Conservation (phyloP, 2,113 vertebrate species). For the Isurus oxyrinchus region DNA sequence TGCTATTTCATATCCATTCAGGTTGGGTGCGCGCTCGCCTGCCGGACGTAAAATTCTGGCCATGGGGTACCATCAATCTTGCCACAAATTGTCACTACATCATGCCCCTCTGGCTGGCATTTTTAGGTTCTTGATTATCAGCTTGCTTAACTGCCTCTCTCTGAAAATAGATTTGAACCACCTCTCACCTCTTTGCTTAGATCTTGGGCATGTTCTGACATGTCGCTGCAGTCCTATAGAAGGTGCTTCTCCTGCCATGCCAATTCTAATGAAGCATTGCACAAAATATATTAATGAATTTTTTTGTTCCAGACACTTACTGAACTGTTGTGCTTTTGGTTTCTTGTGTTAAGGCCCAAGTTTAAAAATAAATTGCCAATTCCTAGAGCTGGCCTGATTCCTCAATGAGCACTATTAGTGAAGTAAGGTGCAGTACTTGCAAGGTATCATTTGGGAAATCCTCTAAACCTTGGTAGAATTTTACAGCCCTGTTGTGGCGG, state of each 20-base stretch:
- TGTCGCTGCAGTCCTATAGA: neutral
- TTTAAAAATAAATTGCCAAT: neutral
- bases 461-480: too few species aligned
- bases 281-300: neutral
- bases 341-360: neutral
- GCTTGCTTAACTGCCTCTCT: neutral
- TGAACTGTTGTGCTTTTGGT: neutral
- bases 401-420: neutral
- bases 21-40: too few species aligned
- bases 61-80: neutral
- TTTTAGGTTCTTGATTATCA: neutral
- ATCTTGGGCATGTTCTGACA: neutral
- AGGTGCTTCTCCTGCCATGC: neutral
- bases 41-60: too few species aligned
- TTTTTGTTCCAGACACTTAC: neutral
- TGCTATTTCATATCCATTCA: too few species aligned
- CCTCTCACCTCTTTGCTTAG: neutral
- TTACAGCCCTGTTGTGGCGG: too few species aligned
- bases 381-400: neutral
- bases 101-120: neutral
- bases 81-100: neutral
- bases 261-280: neutral
- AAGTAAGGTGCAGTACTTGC: neutral
- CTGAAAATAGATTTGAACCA: neutral
- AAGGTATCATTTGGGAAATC: neutral